A percentile compares a stretch with the other conserved stretches of the same genome.
Evolutionary conservation across 2,888 invertebrate genomes (phyloP).

Genomic region (Caenorhabditis macrosperma): DNA sequence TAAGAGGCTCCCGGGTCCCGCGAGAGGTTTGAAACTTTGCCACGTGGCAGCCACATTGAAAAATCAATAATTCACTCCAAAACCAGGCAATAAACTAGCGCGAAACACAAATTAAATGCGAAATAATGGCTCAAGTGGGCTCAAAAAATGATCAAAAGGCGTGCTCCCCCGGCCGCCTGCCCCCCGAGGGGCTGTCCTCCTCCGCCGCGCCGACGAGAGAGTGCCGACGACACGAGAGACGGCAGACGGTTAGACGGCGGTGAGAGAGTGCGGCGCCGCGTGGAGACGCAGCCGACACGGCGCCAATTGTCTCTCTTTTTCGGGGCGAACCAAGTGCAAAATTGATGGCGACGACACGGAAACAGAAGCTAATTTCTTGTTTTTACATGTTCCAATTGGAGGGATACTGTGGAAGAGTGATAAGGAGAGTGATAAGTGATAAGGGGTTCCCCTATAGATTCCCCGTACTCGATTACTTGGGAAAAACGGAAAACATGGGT

Average conservation of each 20-base stretch:
- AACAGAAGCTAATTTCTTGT: neutral
- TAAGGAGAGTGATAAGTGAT: too few species aligned
- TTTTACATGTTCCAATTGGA: too few species aligned
- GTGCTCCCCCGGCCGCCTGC: neutral
- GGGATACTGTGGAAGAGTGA: neutral
- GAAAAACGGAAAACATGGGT: too few species aligned
- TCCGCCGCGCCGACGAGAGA: neutral
- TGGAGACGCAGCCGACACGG: slow-evolving; percentile 11
- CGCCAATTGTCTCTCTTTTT: slow-evolving; percentile 12
- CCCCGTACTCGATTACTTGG: too few species aligned
- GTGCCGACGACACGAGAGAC: neutral
- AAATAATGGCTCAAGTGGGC: slow-evolving; percentile 15
- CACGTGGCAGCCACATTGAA: too few species aligned
- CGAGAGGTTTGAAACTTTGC: too few species aligned
- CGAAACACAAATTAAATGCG: too few species aligned
- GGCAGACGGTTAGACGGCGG: neutral
- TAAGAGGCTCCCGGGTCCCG: too few species aligned
- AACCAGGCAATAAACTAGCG: too few species aligned
- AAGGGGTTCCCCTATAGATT: too few species aligned
- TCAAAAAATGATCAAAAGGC: slow-evolving; percentile 53
- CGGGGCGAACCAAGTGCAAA: slow-evolving; percentile 35
- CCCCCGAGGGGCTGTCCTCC: too few species aligned
- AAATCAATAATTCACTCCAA: too few species aligned
- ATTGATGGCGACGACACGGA: slow-evolving; percentile 15
- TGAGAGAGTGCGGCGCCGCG: slow-evolving; percentile 2